Conservation (phyloP, 2,113 vertebrate species). For the Capreolus pygargus region DNA sequence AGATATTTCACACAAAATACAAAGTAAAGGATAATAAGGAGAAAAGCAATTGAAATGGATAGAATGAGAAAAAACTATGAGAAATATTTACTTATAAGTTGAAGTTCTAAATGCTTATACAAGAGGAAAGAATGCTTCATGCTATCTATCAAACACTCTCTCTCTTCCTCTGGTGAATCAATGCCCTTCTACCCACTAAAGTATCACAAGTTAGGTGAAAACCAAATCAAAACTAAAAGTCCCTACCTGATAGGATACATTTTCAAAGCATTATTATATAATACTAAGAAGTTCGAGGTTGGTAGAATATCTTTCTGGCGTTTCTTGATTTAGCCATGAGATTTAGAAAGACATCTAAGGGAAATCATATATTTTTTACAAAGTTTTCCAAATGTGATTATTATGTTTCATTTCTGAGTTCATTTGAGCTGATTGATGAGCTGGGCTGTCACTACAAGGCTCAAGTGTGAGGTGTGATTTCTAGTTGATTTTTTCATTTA, state of each 20-base stretch:
- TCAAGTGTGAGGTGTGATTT: not conserved
- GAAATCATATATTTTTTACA: not conserved
- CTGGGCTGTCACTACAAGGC: not conserved
- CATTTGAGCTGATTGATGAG: not conserved
- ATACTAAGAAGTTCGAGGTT: not conserved
- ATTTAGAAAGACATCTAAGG: not conserved
- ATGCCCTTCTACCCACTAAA: not conserved
- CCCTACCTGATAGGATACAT: not conserved
- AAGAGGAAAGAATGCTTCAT: not conserved
- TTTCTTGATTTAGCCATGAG: not conserved
- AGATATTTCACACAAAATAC: constrained; percentile 36
- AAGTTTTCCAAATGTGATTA: constrained; percentile 15
- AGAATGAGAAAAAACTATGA: not conserved
- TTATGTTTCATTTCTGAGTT: not conserved
- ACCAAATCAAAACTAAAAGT: not conserved
- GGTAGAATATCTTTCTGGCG: not conserved
- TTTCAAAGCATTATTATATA: not conserved
- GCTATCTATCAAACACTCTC: not conserved
- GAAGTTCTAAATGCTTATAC: constrained; percentile 44
- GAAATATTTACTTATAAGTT: constrained; percentile 24
- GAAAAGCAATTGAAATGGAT: not conserved
- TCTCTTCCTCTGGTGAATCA: not conserved
- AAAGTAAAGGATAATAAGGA: not conserved
- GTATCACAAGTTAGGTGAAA: not conserved
- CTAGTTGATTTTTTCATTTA: not conserved